A percentile compares a stretch with the other conserved stretches of the same genome.
These are phyloP conservation scores for Poecilia picta DNA, from an alignment of 2,797 vertebrate genomes.

Conservation along the genomic window DNA sequence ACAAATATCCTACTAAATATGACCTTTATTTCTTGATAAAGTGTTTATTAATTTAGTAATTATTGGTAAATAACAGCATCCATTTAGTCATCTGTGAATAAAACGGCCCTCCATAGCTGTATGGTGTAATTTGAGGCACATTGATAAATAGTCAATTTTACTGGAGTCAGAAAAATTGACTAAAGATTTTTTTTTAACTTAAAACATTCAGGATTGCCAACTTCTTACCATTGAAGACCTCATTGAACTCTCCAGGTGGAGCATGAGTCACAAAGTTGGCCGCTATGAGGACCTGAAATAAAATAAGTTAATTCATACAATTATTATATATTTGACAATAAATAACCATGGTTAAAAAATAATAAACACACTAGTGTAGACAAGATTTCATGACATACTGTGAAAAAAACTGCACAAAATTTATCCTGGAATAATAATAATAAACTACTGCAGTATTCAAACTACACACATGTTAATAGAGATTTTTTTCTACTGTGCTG, in stretches of 20 bases:
- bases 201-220: neutral
- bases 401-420: neutral
- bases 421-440: neutral
- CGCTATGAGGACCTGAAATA: slow-evolving; percentile 92
- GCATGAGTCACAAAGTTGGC: slow-evolving; percentile 98
- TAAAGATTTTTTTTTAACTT: neutral
- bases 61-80: too few relatives aligned
- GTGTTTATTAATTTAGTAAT: too few relatives aligned
- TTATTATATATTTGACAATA: neutral
- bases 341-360: neutral
- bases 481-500: neutral
- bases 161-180: neutral
- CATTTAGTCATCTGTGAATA: too few relatives aligned
- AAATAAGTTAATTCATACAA: slow-evolving; percentile 16
- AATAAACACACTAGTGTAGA: neutral
- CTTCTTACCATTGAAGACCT: slow-evolving; percentile 96
- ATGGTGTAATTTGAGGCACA: neutral
- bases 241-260: slow-evolving; percentile 98
- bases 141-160: neutral
- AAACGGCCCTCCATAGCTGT: neutral
- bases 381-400: neutral
- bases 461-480: neutral
- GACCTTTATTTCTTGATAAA: too few relatives aligned
- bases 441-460: neutral
- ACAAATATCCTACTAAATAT: too few relatives aligned